Percentiles rank a stretch among this genome's conserved stretches.
Conservation (phyloP, 2,113 vertebrate genomes). For the Bubo blakistoni region DNA sequence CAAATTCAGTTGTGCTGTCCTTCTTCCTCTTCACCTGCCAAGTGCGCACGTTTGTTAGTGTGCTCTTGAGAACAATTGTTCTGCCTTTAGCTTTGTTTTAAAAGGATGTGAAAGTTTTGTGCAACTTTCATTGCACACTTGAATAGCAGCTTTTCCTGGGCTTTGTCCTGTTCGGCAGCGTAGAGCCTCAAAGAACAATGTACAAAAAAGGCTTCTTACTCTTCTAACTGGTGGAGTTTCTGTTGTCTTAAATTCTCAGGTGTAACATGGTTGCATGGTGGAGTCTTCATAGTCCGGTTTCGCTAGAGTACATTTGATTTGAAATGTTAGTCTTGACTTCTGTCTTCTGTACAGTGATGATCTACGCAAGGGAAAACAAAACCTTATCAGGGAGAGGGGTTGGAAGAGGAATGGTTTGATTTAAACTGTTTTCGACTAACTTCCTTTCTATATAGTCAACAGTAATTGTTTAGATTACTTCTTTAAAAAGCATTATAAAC, state of each 20-base stretch:
- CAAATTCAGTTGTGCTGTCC: neutral
- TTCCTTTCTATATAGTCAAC: neutral
- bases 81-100: conserved; percentile 1
- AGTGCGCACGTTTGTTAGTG: neutral
- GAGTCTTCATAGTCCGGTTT: neutral
- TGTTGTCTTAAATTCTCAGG: neutral
- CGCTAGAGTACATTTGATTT: neutral
- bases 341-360: neutral
- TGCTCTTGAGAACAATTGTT: neutral
- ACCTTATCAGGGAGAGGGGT: neutral
- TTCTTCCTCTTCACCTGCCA: neutral
- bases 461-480: neutral
- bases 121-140: neutral
- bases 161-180: neutral
- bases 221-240: neutral
- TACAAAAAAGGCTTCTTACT: neutral
- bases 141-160: neutral
- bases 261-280: neutral
- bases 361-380: neutral
- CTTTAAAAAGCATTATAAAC: neutral
- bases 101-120: neutral
- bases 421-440: neutral
- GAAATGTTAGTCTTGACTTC: neutral
- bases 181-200: neutral
- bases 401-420: neutral